A percentile compares a stretch with the other conserved stretches of the same genome.
Evolutionary conservation across 2,797 vertebrate species (phyloP).

Genomic region (Falco rusticolus): DNA sequence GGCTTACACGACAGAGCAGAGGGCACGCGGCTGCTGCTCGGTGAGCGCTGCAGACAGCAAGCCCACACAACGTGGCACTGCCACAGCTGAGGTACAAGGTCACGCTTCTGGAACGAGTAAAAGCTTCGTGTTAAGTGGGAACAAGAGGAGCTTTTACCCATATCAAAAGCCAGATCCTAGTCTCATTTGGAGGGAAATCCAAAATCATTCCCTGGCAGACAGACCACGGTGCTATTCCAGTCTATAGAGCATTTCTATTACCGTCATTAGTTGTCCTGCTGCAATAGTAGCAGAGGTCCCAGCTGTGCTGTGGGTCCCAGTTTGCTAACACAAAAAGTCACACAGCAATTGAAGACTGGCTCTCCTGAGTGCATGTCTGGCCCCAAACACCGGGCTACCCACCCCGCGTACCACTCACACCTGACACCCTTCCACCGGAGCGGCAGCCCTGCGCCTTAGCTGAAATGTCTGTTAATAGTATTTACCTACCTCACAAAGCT

Average conservation of each 20-base stretch:
- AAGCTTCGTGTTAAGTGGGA: background rate
- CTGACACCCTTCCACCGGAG: background rate
- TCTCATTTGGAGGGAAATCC: background rate
- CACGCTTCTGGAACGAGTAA: background rate
- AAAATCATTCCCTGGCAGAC: background rate
- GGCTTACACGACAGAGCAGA: background rate
- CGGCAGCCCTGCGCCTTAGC: background rate
- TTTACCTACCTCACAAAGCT: background rate
- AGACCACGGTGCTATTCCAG: background rate
- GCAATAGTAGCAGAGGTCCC: background rate
- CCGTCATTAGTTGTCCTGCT: background rate
- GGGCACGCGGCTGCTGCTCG: accelerated
- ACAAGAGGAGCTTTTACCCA: background rate
- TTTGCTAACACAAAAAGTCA: background rate
- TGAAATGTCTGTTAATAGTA: background rate
- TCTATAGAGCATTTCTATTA: background rate
- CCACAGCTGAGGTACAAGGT: background rate
- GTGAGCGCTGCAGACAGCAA: background rate
- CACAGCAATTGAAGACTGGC: accelerated
- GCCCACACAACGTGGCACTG: accelerated
- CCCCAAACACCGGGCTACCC: background rate
- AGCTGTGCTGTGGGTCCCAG: background rate
- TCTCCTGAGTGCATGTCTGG: background rate
- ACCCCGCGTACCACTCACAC: background rate
- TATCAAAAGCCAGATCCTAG: background rate